Base-by-base conservation (phyloP, 1,140 invertebrate genomes). In the Adoxophyes honmai region DNA sequence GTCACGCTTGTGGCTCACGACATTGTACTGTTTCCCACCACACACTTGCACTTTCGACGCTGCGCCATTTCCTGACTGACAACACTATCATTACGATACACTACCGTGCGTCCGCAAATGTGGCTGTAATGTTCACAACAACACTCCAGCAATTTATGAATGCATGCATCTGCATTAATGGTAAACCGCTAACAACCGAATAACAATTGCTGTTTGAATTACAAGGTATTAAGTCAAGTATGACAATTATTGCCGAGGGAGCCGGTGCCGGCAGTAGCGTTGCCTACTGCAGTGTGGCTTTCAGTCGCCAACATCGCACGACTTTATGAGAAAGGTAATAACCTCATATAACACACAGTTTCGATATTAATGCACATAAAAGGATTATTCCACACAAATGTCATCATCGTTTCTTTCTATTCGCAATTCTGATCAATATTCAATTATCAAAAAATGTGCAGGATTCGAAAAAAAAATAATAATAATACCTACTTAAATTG, bases 21-120 rank as follows among this genome's bases (percentile, higher is more conserved):
- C 18, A 48, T 28, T 48, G 42, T 14, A 44, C 39, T 44, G 39
- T 16, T 44, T 48, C 42, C 42, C 42, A 48, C 42, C 42, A 18
- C 14, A 48, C 42, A 48, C 42, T 48, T 48, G 42, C 42, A 48
- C 42, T 48, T 48, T 48, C 42, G 18, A 48, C 10, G 36, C 36
- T 18, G 16, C 42, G 16, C 9, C 28, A 48, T 18, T 48, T 48
- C 42, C 42, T 48, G 21, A 16, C 42, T 18, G 42, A 48, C 42
- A 13, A 16, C 42, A 28, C 16, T 48, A 48, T 48, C 42, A 48
- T 48, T 48, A 33, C 42, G 42, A 48, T 48, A 48, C 18, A 48
- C 42, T 28, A 33, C 42, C 11, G 42, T 13, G 42, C 42, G 21
- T 48, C 42, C 42, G 42, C 28, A 11, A 33, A 16, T 2, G 13